Percentiles rank a stretch among this genome's conserved stretches.
phyloP scores from a whole-genome alignment of 2,888 invertebrate species.

The Atrina japonica region DNA sequence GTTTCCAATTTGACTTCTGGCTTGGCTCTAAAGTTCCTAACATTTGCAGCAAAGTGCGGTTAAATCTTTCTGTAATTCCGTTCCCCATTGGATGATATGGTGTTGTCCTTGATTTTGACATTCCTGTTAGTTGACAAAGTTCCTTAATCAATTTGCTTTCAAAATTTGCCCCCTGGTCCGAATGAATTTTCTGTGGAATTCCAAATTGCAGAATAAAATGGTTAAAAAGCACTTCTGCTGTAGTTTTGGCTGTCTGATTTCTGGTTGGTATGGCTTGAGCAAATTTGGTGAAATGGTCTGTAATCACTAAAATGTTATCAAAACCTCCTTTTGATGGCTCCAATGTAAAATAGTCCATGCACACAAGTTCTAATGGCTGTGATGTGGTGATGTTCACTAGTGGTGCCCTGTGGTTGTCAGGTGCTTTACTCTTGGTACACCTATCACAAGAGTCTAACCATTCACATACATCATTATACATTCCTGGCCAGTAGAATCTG shows the following conservation, averaged over 20 bases:
- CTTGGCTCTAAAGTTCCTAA: slow-evolving; percentile 37
- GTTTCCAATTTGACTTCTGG: slow-evolving; percentile 39
- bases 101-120: slow-evolving; percentile 36
- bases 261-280: slow-evolving; percentile 14
- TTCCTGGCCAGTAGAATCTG: slow-evolving; percentile 34
- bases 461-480: slow-evolving; percentile 18
- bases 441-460: slow-evolving; percentile 9
- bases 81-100: slow-evolving; percentile 47
- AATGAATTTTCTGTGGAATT: too few species aligned
- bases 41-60: slow-evolving; percentile 38
- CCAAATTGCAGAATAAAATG: too few species aligned
- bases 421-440: too few species aligned
- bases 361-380: slow-evolving; percentile 30
- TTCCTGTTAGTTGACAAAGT: slow-evolving; percentile 26
- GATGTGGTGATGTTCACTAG: slow-evolving; percentile 20
- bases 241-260: too few species aligned
- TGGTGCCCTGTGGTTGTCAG: slow-evolving; percentile 11
- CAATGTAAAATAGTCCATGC: slow-evolving; percentile 24
- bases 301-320: slow-evolving; percentile 14
- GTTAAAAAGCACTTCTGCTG: too few species aligned
- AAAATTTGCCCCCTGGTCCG: slow-evolving; percentile 47
- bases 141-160: slow-evolving; percentile 38
- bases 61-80: slow-evolving; percentile 40
- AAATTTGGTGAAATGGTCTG: slow-evolving; percentile 28
- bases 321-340: slow-evolving; percentile 31